A percentile compares a stretch with the other conserved stretches of the same genome.
Conservation (phyloP, 1,140 invertebrate species). For the Drosophila bocki region DNA sequence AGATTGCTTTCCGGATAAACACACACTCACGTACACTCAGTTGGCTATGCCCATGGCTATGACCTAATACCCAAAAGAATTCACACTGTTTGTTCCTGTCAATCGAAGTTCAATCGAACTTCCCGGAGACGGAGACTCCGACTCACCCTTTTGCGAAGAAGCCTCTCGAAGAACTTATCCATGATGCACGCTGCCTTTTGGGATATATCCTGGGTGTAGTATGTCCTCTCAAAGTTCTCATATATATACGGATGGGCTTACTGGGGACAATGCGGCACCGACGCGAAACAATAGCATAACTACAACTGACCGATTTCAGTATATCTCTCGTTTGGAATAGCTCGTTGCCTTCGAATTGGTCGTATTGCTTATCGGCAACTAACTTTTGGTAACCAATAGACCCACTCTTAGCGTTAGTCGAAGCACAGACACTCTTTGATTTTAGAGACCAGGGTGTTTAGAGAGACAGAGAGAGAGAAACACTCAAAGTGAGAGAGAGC, state of each 20-base stretch:
- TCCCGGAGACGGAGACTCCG: too few species aligned
- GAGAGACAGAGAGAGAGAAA: background rate
- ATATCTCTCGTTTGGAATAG: conserved; percentile 35
- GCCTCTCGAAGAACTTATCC: conserved; percentile 49
- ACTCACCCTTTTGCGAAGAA: conserved; percentile 52
- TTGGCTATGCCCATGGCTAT: background rate
- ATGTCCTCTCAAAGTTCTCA: conserved; percentile 3
- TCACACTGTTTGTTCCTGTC: conserved; percentile 17
- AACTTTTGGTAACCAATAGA: conserved; percentile 47
- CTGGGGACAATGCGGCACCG: conserved; percentile 39
- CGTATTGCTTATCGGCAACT: conserved; percentile 59
- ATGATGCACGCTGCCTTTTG: conserved; percentile 14
- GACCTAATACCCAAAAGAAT: conserved; percentile 19
- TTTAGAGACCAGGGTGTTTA: background rate
- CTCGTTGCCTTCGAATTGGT: conserved; percentile 59
- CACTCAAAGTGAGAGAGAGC: background rate
- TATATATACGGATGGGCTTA: background rate
- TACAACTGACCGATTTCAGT: conserved; percentile 62
- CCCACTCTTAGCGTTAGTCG: conserved; percentile 5
- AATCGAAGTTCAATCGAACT: background rate
- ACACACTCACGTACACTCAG: background rate
- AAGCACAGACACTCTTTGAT: conserved; percentile 26
- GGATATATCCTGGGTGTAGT: background rate
- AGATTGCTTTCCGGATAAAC: conserved; percentile 24
- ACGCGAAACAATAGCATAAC: conserved; percentile 68